These are phyloP conservation scores for Hyaena hyaena DNA, from an alignment of 2,113 vertebrate genomes.

Conservation along the genomic window DNA sequence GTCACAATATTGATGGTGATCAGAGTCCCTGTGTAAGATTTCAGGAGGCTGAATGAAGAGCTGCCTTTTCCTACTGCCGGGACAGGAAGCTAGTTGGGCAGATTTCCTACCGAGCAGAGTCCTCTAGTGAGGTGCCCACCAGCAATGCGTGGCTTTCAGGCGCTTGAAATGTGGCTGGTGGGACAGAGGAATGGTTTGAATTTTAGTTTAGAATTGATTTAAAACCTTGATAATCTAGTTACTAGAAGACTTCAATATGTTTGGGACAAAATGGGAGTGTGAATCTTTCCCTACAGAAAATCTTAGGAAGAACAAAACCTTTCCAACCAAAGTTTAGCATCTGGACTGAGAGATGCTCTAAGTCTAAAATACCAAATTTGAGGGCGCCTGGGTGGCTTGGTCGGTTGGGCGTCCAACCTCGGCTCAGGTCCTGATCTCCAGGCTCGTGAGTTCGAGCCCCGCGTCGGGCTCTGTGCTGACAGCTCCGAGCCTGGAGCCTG, in stretches of 20 bases:
- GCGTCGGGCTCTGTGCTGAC: too few relatives aligned
- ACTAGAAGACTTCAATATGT: background rate
- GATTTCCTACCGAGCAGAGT: fast-evolving
- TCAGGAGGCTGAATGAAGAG: background rate
- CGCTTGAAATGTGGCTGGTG: fast-evolving
- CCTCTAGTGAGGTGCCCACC: fast-evolving
- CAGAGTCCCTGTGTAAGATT: fast-evolving
- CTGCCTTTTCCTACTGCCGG: fast-evolving
- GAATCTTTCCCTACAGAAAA: background rate
- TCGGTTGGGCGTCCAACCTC: too few relatives aligned
- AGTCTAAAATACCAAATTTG: background rate
- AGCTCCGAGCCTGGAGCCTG: too few relatives aligned
- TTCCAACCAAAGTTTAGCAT: background rate
- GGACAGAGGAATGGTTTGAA: background rate
- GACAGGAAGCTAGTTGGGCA: fast-evolving
- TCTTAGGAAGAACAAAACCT: background rate
- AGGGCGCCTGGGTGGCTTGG: too few relatives aligned
- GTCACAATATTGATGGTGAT: too few relatives aligned
- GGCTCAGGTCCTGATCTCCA: too few relatives aligned
- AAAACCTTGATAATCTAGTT: background rate
- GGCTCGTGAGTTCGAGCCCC: too few relatives aligned
- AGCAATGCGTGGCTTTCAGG: background rate
- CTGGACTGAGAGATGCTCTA: background rate
- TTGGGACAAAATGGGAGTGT: background rate
- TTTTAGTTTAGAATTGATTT: background rate